Percentiles rank a stretch among this genome's conserved stretches.
phyloP scores from a whole-genome alignment of 2,888 invertebrate genomes.

The Liodrosophila aerea region DNA sequence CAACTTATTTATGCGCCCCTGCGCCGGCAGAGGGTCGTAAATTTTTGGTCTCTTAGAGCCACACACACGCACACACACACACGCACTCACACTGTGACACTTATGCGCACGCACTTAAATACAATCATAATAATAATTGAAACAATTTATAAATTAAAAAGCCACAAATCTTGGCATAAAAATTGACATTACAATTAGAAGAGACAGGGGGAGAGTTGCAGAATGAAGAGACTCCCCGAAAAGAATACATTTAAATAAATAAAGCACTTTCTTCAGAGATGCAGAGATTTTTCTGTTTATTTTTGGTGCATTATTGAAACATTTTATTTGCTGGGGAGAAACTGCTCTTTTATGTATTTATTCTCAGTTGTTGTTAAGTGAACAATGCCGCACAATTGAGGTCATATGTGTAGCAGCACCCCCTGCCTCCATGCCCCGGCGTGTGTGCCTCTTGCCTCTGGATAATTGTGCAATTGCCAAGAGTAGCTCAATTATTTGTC shows the following conservation, averaged over 20 bases:
- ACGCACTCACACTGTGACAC: conserved; percentile 35
- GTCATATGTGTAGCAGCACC: conserved; percentile 43
- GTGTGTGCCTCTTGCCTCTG: conserved; percentile 36
- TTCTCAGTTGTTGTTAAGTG: conserved; percentile 58
- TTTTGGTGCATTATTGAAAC: conserved; percentile 39
- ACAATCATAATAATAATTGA: conserved; percentile 77
- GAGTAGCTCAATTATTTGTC: conserved; percentile 46
- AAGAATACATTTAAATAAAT: not conserved
- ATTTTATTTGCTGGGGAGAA: conserved; percentile 18
- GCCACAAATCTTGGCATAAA: conserved; percentile 77
- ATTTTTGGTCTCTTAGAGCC: conserved; percentile 58
- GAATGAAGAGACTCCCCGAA: conserved; percentile 20
- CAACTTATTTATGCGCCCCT: conserved; percentile 70
- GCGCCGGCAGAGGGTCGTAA: conserved; percentile 63
- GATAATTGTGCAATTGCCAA: conserved; percentile 13
- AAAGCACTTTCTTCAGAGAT: conserved; percentile 2
- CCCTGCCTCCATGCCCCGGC: not conserved
- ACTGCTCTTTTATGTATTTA: conserved; percentile 46
- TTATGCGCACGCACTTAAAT: conserved; percentile 75
- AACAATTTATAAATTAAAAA: conserved; percentile 79
- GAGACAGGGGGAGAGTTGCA: conserved; percentile 3
- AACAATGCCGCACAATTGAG: conserved; percentile 69
- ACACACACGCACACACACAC: conserved; percentile 9
- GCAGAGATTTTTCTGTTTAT: conserved; percentile 23
- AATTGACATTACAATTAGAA: conserved; percentile 71